Base-by-base conservation (phyloP, 2,797 vertebrate genomes). In the Cuculus canorus region DNA sequence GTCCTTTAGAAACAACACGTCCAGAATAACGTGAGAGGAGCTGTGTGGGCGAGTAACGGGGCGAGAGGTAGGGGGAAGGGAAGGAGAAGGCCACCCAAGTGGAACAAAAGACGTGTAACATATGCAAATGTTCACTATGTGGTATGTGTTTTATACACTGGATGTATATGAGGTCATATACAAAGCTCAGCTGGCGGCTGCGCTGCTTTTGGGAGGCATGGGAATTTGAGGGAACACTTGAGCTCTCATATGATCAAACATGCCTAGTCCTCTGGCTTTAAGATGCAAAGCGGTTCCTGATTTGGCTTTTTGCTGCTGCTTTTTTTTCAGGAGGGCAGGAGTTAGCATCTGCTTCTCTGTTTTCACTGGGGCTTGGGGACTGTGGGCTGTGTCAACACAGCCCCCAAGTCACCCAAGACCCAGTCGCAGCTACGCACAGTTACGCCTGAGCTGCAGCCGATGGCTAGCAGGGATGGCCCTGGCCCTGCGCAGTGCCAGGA, bases 91-190 rank as follows among this genome's bases (percentile, higher is more conserved):
- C 90, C 91, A 94, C 82, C 81, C 84, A 89, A 91, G 86, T 86
- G 88, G 95, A 95, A 94, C 79, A 94, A 93, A 96, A 86, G 84
- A 47, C 3, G 3, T 66, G 61, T 73, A 92, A 41, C 94, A 94
- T 82, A 94, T 88, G 91, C 83, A 95, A 95, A 94, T 93, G 86
- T 82, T 96, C 90, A 90, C 9, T 53, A 35, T 47, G 82, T 9
- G 25, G 88, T 37, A 30, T 76, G 80, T 82, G 78, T 35, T 96
- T 92, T 90, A 93, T 82, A 84, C 6, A 15, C 64, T 63, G 75
- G 70, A 73, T 88, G 45, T 84, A 82, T 70, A 33, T 86, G 88
- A 93, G 81, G 92, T 95, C 89, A 86, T 24, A 54, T 33, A 78
- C 80, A 90, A 70, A 97, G 81, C 88, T 95, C 91, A 76, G 92